Base-by-base conservation (phyloP, 2,888 invertebrate genomes). In the Phymatocera aterrima region DNA sequence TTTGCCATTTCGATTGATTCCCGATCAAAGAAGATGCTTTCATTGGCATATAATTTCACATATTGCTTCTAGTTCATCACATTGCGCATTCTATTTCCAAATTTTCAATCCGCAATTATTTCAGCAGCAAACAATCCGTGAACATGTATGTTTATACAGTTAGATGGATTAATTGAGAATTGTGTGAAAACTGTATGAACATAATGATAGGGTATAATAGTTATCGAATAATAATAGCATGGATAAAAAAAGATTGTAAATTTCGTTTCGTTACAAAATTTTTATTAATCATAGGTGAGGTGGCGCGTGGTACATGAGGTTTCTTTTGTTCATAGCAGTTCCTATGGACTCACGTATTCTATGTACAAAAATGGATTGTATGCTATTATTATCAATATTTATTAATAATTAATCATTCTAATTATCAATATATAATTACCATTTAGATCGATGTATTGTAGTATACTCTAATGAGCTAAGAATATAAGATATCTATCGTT, bases 301-400 rank as follows among this genome's bases (percentile, higher is more conserved):
- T 86, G 87, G 84, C 85, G 85, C 81, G 81, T 86, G 85, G 83
- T 88, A 88, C 87, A 87, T 86, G 84, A 87, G 84, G 84, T 85
- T 88, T 85, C 80, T 87, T 85, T 80, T 82, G 83, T 83, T 86
- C 86, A 85, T 82, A 85, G 83, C 82, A 84, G 85, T 8, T 82
- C 81, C 83, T 85, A 84, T 80, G 81, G 80, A 86, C 84, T 86
- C 82, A 84, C 84, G 85, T 83, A 84, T 83, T 85, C 82, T 85
- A 87, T 86, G 82, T 87, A 87, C 86, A 87, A 82, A 83, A 82
- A 81, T 84, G 83, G 78, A 83, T 83, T 79, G 80, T 84, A 84
- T 82, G 83, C 81, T 85, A 84, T 79, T 80, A 80, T 83, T 75
- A 28, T 54, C 85, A 86, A 83, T 84, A 81, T 81, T 83, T 84